Evolutionary conservation across 2,888 invertebrate species (phyloP).

Genomic region (Neoaliturus tenellus): DNA sequence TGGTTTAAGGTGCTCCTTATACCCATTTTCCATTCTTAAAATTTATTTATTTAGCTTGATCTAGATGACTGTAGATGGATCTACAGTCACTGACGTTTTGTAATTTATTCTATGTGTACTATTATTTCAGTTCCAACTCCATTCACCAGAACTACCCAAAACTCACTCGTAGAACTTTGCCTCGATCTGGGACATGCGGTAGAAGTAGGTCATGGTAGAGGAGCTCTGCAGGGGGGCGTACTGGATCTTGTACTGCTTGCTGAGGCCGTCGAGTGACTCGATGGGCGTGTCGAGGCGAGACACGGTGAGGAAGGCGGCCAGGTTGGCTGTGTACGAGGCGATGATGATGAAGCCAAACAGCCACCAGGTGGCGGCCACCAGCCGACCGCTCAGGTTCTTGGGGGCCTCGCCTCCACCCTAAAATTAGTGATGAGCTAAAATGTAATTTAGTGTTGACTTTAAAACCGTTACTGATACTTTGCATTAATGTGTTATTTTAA

Average conservation of each 20-base stretch:
- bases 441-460: too few relatives aligned
- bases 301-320: conserved; percentile 97
- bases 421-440: too few relatives aligned
- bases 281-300: conserved; percentile 95
- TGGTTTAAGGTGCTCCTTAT: too few relatives aligned
- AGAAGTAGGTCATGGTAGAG: conserved; percentile 94
- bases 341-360: conserved; percentile 99
- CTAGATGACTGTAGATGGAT: too few relatives aligned
- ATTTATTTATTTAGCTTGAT: too few relatives aligned
- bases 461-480: too few relatives aligned
- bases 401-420: conserved; percentile 97
- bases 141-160: too few relatives aligned
- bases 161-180: conserved; percentile 94
- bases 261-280: conserved; percentile 94
- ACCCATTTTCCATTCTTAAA: too few relatives aligned
- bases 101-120: too few relatives aligned
- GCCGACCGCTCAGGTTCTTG: conserved; percentile 94
- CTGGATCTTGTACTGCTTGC: conserved; percentile 96
- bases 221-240: conserved; percentile 95
- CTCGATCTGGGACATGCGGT: conserved; percentile 97
- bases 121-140: too few relatives aligned
- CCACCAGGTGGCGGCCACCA: conserved; percentile 99
- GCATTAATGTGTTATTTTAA: too few relatives aligned
- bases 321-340: conserved; percentile 98
- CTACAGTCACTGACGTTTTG: too few relatives aligned